Evolutionary conservation across 2,888 invertebrate genomes (phyloP).

Genomic region (Nomada ruficornis): DNA sequence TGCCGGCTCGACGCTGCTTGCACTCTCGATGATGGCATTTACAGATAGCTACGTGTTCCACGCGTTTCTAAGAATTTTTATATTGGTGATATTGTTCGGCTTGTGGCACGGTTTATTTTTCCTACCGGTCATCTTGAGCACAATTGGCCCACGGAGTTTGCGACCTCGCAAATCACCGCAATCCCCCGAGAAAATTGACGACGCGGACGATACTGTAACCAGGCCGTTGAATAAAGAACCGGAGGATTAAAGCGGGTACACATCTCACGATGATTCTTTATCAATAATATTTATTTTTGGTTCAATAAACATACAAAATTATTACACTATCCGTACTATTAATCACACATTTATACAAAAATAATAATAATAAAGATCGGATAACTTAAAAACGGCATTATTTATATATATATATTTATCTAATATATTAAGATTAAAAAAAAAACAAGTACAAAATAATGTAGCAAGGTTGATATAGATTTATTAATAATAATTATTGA

Average conservation of each 20-base stretch:
- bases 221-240: conserved; percentile 50
- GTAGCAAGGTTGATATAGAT: conserved; percentile 79
- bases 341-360: conserved; percentile 84
- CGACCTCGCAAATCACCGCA: conserved; percentile 10
- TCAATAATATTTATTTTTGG: conserved; percentile 85
- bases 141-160: conserved; percentile 87
- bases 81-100: conserved; percentile 91
- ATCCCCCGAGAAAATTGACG: conserved; percentile 8
- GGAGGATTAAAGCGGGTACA: conserved; percentile 35
- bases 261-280: conserved; percentile 74
- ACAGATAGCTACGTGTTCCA: conserved; percentile 92
- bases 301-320: conserved; percentile 84
- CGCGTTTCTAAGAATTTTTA: conserved; percentile 91
- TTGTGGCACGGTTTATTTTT: conserved; percentile 91
- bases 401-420: conserved; percentile 75
- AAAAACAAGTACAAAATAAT: conserved; percentile 82
- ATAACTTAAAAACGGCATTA: conserved; percentile 80
- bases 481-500: conserved; percentile 75
- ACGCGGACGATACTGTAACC: conserved; percentile 16
- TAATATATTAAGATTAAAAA: conserved; percentile 76
- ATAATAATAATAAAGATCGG: conserved; percentile 77
- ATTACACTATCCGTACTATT: conserved; percentile 84
- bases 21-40: conserved; percentile 89
- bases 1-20: conserved; percentile 91
- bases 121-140: conserved; percentile 90